Evolutionary conservation across 1,140 invertebrate genomes (phyloP).

Genomic region (Nasonia giraulti): DNA sequence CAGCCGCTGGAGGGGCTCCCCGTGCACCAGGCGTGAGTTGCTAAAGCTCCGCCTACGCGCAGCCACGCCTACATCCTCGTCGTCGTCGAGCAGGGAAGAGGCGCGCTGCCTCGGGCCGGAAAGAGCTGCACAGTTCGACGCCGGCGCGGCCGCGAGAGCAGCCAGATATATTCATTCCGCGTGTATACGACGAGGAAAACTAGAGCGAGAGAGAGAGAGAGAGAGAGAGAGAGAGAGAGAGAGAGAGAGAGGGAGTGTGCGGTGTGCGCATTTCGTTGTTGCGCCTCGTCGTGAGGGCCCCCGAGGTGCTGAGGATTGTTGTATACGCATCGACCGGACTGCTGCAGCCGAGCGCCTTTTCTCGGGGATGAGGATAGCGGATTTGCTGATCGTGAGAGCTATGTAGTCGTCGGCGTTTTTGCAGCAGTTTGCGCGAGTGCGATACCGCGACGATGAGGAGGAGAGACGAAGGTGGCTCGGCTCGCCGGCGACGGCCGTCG

Average conservation of each 20-base stretch:
- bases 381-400: too few species aligned
- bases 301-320: not conserved
- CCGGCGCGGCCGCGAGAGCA: slow-evolving; percentile 42
- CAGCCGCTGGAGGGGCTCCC: not conserved
- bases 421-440: not conserved
- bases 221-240: not conserved
- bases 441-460: not conserved
- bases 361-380: too few species aligned
- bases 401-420: not conserved
- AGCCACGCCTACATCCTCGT: not conserved
- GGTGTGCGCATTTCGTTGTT: not conserved
- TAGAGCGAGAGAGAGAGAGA: too few species aligned
- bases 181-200: not conserved
- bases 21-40: too few species aligned
- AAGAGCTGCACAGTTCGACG: slow-evolving; percentile 40
- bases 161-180: slow-evolving; percentile 30
- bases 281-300: not conserved
- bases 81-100: slow-evolving; percentile 14
- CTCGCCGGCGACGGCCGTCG: not conserved
- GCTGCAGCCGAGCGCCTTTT: not conserved
- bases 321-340: too few species aligned
- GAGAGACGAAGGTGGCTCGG: not conserved
- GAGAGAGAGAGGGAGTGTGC: not conserved
- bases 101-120: slow-evolving; percentile 35
- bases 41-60: not conserved